Conservation (phyloP, 1,140 invertebrate species). For the Dendroctonus ponderosae region DNA sequence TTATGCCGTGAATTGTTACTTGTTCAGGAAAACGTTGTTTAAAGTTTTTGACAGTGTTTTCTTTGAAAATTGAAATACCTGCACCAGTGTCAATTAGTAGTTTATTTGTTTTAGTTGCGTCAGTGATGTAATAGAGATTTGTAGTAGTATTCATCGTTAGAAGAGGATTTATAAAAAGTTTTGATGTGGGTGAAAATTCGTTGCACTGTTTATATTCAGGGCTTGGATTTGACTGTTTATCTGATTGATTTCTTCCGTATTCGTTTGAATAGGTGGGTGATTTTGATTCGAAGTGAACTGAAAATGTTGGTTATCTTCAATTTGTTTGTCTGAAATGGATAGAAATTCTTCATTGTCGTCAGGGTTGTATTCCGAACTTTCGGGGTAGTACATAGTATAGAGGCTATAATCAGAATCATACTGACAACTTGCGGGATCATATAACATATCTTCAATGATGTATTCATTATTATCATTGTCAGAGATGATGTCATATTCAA, state of each 20-base stretch:
- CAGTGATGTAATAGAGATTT: neutral
- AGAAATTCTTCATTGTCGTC: no score
- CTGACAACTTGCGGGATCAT: no score
- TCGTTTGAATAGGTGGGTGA: neutral
- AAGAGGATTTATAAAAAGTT: neutral
- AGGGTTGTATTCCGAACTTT: no score
- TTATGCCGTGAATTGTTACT: constrained; percentile 3
- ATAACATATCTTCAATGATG: no score
- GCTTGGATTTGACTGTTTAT: neutral
- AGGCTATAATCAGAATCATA: no score
- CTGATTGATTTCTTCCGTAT: neutral
- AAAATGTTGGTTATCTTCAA: neutral
- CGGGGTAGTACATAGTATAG: no score
- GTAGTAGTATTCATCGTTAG: neutral
- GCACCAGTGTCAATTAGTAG: neutral
- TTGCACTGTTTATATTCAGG: neutral
- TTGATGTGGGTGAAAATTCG: neutral
- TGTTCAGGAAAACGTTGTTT: constrained; percentile 6
- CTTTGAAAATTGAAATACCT: constrained; percentile 18
- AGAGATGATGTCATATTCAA: no score
- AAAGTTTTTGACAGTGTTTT: constrained; percentile 19
- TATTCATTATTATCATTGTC: no score
- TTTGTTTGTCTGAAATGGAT: no score
- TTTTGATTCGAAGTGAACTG: neutral
- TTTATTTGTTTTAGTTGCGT: neutral